Evolutionary conservation across 1,140 invertebrate species (phyloP).

Genomic region (Hestina assimilis): DNA sequence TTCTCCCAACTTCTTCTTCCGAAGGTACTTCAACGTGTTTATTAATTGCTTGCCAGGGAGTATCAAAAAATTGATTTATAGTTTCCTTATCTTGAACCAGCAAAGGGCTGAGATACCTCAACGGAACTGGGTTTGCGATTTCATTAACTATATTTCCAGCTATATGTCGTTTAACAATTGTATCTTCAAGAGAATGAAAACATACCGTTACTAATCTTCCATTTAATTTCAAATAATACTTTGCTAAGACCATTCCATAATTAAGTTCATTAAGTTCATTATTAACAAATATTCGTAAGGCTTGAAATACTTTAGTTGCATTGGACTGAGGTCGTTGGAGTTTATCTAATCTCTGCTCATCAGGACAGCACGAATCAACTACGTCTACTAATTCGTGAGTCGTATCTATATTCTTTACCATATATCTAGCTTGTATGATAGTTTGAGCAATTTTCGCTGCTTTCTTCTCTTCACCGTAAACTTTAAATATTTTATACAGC

Average conservation of each 20-base stretch:
- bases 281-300: slow-evolving; percentile 96
- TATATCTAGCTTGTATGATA: slow-evolving; percentile 92
- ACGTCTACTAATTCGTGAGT: slow-evolving; percentile 91
- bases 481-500: slow-evolving; percentile 89
- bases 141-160: slow-evolving; percentile 86
- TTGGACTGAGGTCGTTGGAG: slow-evolving; percentile 86
- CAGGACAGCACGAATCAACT: slow-evolving; percentile 83
- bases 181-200: slow-evolving; percentile 97
- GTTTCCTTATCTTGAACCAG: slow-evolving; percentile 79
- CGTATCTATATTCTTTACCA: slow-evolving; percentile 88
- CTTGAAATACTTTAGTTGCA: slow-evolving; percentile 96
- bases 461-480: slow-evolving; percentile 94
- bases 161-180: slow-evolving; percentile 95
- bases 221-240: slow-evolving; percentile 86
- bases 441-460: slow-evolving; percentile 92
- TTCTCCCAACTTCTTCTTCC: slow-evolving; percentile 85
- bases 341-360: slow-evolving; percentile 83
- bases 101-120: slow-evolving; percentile 82
- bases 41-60: slow-evolving; percentile 87
- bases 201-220: slow-evolving; percentile 90
- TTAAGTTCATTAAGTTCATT: slow-evolving; percentile 98
- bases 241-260: slow-evolving; percentile 89
- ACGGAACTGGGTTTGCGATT: slow-evolving; percentile 81
- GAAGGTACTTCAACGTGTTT: slow-evolving; percentile 89
- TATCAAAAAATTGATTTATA: slow-evolving; percentile 80